A percentile compares a stretch with the other conserved stretches of the same genome.
These are phyloP conservation scores for Poecilia velifera DNA, from an alignment of 2,797 vertebrate genomes.

Conservation along the genomic window DNA sequence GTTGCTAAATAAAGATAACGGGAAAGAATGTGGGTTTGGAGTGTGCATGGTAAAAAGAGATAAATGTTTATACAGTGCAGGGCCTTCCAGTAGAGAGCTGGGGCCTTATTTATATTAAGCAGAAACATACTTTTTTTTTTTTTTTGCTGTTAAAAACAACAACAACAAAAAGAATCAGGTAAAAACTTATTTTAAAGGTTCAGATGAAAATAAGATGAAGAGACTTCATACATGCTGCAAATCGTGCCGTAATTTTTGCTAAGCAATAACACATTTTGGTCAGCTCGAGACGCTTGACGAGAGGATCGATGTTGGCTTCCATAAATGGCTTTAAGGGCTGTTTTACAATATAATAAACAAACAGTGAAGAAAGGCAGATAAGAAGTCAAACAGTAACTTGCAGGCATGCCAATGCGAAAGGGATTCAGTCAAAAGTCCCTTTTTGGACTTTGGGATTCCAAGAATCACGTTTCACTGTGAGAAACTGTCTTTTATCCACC, in stretches of 20 bases:
- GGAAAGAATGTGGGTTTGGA: constrained; percentile 33
- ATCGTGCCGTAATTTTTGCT: neutral
- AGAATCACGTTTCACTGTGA: constrained; percentile 57
- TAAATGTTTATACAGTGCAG: constrained; percentile 58
- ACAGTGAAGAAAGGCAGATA: constrained; percentile 21
- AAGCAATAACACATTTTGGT: neutral
- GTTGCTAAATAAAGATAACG: neutral
- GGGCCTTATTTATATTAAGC: constrained; percentile 47
- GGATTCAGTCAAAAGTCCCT: constrained; percentile 21
- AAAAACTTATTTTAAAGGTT: neutral
- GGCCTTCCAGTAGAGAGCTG: constrained; percentile 26
- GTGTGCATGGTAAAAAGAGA: constrained; percentile 44
- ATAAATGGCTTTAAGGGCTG: constrained; percentile 14
- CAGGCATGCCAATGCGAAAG: constrained; percentile 25
- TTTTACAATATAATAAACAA: constrained; percentile 29
- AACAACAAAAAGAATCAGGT: neutral
- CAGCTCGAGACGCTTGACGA: neutral
- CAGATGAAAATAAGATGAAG: neutral
- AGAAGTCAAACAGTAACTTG: constrained; percentile 46
- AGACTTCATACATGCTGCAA: neutral
- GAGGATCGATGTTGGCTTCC: constrained; percentile 16
- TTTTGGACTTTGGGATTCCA: constrained; percentile 60
- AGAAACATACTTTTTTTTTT: constrained; percentile 5
- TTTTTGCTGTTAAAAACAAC: constrained; percentile 5
- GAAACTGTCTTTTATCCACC: constrained; percentile 37